Evolutionary conservation across 1,140 invertebrate genomes (phyloP).

Genomic region (Uloborus diversus): DNA sequence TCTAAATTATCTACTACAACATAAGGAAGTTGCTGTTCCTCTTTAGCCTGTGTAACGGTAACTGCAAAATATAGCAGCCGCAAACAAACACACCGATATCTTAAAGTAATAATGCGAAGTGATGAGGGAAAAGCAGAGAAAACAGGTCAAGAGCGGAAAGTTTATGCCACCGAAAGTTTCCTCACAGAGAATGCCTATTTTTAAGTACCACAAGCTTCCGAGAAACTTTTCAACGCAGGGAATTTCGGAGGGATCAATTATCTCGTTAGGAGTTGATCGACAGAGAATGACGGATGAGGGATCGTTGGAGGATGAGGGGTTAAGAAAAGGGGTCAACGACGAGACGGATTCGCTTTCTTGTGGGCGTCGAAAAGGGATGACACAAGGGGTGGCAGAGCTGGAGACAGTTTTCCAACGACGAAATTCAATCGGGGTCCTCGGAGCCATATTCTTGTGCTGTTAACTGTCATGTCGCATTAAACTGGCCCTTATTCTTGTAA

Average conservation of each 20-base stretch:
- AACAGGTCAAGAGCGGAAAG: not conserved
- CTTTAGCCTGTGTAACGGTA: no score
- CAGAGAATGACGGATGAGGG: constrained; percentile 36
- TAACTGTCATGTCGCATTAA: no score
- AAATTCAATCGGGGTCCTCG: no score
- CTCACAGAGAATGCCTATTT: constrained; percentile 6
- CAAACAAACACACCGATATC: not conserved
- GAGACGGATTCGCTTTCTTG: not conserved
- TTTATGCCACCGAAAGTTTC: not conserved
- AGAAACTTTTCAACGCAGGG: constrained; percentile 18
- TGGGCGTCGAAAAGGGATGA: not conserved
- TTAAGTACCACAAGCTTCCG: not conserved
- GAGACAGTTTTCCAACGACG: no score
- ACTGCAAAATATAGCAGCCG: no score
- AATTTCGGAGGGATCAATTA: constrained; percentile 38
- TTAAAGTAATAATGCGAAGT: not conserved
- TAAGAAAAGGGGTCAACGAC: constrained; percentile 16
- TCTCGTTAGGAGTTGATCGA: constrained; percentile 37
- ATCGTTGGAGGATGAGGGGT: constrained; percentile 11
- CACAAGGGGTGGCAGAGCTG: no score
- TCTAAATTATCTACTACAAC: no score
- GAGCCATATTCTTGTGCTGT: no score
- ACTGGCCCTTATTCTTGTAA: no score
- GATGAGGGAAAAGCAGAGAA: not conserved
- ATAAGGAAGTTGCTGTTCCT: no score